A percentile compares a stretch with the other conserved stretches of the same genome.
Evolutionary conservation across 2,797 vertebrate genomes (phyloP).

Genomic region (Cryptoblepharus egeriae): DNA sequence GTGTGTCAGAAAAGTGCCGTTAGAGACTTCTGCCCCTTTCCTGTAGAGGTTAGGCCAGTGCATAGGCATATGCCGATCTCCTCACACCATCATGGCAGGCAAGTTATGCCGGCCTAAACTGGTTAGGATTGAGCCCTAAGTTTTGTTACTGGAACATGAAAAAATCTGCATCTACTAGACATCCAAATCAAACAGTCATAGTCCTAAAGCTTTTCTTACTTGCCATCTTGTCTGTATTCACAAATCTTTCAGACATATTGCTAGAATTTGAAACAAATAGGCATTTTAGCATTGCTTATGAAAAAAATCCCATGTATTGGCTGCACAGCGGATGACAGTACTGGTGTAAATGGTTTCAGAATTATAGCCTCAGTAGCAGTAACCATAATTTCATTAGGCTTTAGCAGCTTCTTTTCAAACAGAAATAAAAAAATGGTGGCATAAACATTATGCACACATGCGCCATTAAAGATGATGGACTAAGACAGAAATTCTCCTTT

Average conservation of each 20-base stretch:
- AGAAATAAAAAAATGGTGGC: background rate
- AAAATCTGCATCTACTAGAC: background rate
- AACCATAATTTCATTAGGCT: background rate
- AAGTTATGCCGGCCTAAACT: no score
- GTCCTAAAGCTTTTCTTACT: background rate
- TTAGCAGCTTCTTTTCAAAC: background rate
- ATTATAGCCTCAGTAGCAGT: background rate
- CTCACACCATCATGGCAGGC: no score
- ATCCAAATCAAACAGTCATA: background rate
- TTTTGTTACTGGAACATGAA: background rate
- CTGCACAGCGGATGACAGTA: background rate
- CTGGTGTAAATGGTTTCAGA: background rate
- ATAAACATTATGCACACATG: background rate
- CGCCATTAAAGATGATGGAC: constrained; percentile 8
- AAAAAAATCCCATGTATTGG: no score
- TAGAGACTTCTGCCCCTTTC: no score
- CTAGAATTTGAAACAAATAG: background rate
- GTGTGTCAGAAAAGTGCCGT: no score
- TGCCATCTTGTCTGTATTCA: background rate
- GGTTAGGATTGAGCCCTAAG: no score
- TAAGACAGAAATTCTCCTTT: background rate
- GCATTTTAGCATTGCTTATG: background rate
- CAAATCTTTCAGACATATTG: background rate
- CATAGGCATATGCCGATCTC: no score
- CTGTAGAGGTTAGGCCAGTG: no score